phyloP scores from a whole-genome alignment of 2,888 invertebrate species.

The Platynereis dumerilii region DNA sequence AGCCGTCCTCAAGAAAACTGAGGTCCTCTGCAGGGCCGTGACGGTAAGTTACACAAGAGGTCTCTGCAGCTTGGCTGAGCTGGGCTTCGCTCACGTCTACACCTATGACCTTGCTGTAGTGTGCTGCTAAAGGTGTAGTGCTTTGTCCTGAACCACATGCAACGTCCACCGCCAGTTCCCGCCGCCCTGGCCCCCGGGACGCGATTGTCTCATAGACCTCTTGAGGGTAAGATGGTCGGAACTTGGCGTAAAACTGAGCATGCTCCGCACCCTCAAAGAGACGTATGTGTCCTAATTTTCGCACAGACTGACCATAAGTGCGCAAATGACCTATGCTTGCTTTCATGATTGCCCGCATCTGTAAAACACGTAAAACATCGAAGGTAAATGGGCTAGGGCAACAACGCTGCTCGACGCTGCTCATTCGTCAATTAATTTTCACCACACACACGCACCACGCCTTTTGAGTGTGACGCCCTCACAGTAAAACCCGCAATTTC shows the following conservation, averaged over 20 bases:
- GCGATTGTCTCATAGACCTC: conserved; percentile 3
- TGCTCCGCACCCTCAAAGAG: background rate
- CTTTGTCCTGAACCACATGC: conserved; percentile 5
- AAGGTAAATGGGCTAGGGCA: too few relatives aligned
- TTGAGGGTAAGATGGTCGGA: background rate
- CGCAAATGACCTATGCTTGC: too few relatives aligned
- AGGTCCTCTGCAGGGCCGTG: conserved; percentile 1
- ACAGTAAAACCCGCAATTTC: too few relatives aligned
- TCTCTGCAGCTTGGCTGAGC: background rate
- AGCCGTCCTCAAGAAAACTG: background rate
- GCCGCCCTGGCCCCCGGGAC: background rate
- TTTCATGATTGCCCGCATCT: too few relatives aligned
- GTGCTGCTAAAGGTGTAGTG: background rate
- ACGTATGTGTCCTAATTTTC: too few relatives aligned
- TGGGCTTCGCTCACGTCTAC: conserved; percentile 2
- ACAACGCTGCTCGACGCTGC: too few relatives aligned
- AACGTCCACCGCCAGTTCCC: background rate
- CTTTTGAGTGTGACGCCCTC: too few relatives aligned
- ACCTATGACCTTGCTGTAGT: conserved; percentile 1
- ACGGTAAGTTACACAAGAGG: background rate
- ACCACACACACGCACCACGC: too few relatives aligned
- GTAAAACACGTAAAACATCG: too few relatives aligned
- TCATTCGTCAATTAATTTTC: too few relatives aligned
- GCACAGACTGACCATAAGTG: too few relatives aligned
- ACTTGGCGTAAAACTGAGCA: background rate